Evolutionary conservation across 2,888 invertebrate species (phyloP).

Genomic region (Dasypolia templi): DNA sequence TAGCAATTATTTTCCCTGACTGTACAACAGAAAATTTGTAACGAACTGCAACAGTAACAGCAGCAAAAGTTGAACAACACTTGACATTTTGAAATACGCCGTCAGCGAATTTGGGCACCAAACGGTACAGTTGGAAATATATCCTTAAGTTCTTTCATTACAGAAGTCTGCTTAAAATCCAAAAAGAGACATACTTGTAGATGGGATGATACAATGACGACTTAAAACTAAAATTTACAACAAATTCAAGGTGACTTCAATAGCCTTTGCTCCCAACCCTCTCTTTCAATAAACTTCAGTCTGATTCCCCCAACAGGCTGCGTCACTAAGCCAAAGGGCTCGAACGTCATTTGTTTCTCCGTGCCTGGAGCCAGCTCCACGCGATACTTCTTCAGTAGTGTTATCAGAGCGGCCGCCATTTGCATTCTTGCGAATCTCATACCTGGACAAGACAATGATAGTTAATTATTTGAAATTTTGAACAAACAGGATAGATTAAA

Average conservation of each 20-base stretch:
- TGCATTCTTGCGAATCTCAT: constrained; percentile 77
- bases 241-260: constrained; percentile 25
- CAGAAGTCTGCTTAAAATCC: background rate
- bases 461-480: background rate
- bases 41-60: too few relatives aligned
- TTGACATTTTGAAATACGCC: too few relatives aligned
- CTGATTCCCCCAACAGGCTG: constrained; percentile 49
- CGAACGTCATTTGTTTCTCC: constrained; percentile 45
- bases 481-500: too few relatives aligned
- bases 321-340: constrained; percentile 42
- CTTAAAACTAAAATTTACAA: background rate
- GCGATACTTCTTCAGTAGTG: constrained; percentile 72
- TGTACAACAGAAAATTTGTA: too few relatives aligned
- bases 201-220: too few relatives aligned
- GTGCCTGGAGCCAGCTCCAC: constrained; percentile 69
- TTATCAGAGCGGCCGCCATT: constrained; percentile 72
- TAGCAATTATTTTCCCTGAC: too few relatives aligned
- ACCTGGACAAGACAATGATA: constrained; percentile 37
- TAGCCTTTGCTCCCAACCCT: constrained; percentile 56
- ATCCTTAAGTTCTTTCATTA: background rate
- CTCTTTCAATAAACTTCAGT: constrained; percentile 56
- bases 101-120: too few relatives aligned
- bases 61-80: too few relatives aligned
- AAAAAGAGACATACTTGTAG: background rate
- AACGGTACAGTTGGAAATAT: background rate